Percentiles rank a stretch among this genome's conserved stretches.
Conservation (phyloP, 1,140 invertebrate genomes). For the Drosophila pectinifera region DNA sequence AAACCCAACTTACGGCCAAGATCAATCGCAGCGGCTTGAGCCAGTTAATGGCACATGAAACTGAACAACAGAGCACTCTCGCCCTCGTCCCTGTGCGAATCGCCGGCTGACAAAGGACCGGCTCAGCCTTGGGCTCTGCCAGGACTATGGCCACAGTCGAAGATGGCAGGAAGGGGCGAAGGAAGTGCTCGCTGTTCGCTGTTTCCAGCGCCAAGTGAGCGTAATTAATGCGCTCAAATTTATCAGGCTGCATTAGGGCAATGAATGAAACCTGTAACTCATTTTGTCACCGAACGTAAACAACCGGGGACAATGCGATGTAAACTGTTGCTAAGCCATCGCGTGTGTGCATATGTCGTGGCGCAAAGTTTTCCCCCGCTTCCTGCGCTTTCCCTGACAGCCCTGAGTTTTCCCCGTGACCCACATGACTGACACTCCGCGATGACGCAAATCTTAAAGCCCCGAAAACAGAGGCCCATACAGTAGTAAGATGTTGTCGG, state of each 20-base stretch:
- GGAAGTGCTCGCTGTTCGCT: conserved; percentile 7
- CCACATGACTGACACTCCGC: conserved; percentile 55
- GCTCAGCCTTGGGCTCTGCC: not conserved
- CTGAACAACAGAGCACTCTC: conserved; percentile 53
- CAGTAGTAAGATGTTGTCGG: conserved; percentile 64
- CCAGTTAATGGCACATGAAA: conserved; percentile 81
- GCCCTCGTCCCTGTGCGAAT: conserved; percentile 6
- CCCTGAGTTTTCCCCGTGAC: conserved; percentile 58
- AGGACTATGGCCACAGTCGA: not conserved
- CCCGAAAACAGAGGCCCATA: conserved; percentile 12
- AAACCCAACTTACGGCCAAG: conserved; percentile 65
- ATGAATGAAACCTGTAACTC: conserved; percentile 82
- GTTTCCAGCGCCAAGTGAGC: conserved; percentile 46
- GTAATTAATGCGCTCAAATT: conserved; percentile 77
- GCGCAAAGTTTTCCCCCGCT: conserved; percentile 36
- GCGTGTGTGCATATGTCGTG: conserved; percentile 51
- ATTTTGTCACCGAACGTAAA: conserved; percentile 76
- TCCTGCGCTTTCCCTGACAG: not conserved
- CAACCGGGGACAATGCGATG: conserved; percentile 57
- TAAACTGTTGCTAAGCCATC: conserved; percentile 80
- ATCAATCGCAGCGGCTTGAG: conserved; percentile 77
- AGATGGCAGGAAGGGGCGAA: too few species aligned
- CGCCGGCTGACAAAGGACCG: conserved; percentile 34
- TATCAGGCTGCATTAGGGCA: conserved; percentile 79
- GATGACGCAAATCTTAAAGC: conserved; percentile 83